Conservation (phyloP, 2,888 invertebrate genomes). For the Lycocerus yunnanus region DNA sequence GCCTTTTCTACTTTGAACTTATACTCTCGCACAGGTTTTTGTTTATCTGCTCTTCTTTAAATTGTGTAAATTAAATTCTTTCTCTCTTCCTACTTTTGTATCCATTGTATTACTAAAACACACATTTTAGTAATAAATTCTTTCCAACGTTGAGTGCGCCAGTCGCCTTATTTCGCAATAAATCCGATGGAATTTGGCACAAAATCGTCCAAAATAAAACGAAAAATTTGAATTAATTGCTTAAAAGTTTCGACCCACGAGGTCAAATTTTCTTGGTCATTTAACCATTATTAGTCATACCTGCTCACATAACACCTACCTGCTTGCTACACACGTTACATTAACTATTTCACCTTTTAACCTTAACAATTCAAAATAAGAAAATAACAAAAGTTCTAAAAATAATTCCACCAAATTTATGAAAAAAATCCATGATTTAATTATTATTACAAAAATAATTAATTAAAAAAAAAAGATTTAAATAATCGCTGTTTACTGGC, state of each 20-base stretch:
- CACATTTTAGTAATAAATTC: slow-evolving; percentile 5
- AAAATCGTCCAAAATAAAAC: background rate
- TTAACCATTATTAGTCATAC: background rate
- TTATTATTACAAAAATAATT: too few relatives aligned
- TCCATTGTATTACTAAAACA: background rate
- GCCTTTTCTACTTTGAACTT: slow-evolving; percentile 46
- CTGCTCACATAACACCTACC: background rate
- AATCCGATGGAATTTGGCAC: background rate
- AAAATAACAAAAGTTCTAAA: background rate
- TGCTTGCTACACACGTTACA: background rate
- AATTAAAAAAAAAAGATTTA: too few relatives aligned
- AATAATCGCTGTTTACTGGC: too few relatives aligned
- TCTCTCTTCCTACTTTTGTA: slow-evolving; percentile 45
- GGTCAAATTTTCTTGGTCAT: background rate
- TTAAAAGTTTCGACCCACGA: background rate
- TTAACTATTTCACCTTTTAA: background rate
- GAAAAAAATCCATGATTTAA: too few relatives aligned
- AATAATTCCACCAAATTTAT: background rate
- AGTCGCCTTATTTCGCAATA: background rate
- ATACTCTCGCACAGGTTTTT: slow-evolving; percentile 45
- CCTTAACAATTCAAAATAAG: background rate
- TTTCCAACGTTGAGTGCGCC: background rate
- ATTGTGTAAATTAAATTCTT: slow-evolving; percentile 51
- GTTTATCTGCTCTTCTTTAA: slow-evolving; percentile 49
- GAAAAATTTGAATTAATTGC: background rate